These are phyloP conservation scores for Phoxinus phoxinus DNA, from an alignment of 2,113 vertebrate species.

Conservation along the genomic window DNA sequence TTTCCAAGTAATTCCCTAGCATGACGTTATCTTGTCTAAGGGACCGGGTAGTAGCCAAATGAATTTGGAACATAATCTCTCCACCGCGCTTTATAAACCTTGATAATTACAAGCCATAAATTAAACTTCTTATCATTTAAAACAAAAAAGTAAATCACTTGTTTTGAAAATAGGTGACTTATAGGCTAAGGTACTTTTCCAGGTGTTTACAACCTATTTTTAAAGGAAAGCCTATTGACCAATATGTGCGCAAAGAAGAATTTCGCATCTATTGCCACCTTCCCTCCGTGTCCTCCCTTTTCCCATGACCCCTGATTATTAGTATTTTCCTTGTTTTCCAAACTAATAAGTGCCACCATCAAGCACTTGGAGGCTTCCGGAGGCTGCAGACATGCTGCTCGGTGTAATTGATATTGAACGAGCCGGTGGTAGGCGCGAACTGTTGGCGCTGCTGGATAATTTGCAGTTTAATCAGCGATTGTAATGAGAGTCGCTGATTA, in stretches of 20 bases:
- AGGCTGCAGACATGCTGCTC: conserved; percentile 91
- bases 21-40: not conserved
- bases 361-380: conserved; percentile 87
- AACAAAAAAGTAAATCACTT: not conserved
- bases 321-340: conserved; percentile 99
- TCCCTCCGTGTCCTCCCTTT: conserved; percentile 74
- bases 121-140: not conserved
- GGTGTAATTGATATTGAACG: conserved; percentile 99
- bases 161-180: not conserved
- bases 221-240: not conserved
- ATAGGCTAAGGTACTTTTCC: not conserved
- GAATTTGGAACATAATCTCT: not conserved
- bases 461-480: conserved; percentile 99
- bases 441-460: conserved; percentile 99
- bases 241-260: not conserved
- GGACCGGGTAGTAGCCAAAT: not conserved
- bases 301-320: conserved; percentile 92
- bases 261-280: conserved; percentile 48
- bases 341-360: conserved; percentile 97
- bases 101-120: too few relatives aligned
- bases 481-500: conserved; percentile 99
- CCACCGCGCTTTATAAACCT: not conserved
- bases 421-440: conserved; percentile 94
- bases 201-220: not conserved
- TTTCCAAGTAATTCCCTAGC: not conserved